Conservation (phyloP, 2,888 invertebrate species). For the Eulithis testata region DNA sequence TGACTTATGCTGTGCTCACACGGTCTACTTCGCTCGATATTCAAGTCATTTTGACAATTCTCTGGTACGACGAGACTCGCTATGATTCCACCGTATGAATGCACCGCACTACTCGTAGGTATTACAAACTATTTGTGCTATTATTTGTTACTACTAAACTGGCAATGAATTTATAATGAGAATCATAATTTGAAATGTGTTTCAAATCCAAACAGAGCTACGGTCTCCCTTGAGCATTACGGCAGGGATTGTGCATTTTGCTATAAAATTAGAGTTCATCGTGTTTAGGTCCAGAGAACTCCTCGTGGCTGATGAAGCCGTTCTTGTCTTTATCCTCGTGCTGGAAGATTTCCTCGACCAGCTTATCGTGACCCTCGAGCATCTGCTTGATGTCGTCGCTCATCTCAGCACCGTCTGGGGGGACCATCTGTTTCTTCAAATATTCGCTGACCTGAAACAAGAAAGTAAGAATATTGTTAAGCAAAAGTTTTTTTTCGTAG, state of each 20-base stretch:
- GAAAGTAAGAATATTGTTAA: slow-evolving; percentile 4
- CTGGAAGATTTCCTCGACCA: slow-evolving; percentile 98
- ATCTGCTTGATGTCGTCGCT: slow-evolving; percentile 92
- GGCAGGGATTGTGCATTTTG: slow-evolving; percentile 23
- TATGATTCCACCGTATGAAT: slow-evolving; percentile 4
- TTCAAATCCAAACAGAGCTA: slow-evolving; percentile 15
- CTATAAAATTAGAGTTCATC: slow-evolving; percentile 92
- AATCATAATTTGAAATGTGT: slow-evolving; percentile 18
- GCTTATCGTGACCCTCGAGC: slow-evolving; percentile 95
- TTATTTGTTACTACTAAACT: neutral
- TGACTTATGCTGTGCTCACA: slow-evolving; percentile 40
- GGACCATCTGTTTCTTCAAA: slow-evolving; percentile 95
- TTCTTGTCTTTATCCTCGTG: slow-evolving; percentile 99
- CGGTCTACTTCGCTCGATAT: neutral
- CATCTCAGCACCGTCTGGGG: slow-evolving; percentile 89
- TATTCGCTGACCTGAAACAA: slow-evolving; percentile 93
- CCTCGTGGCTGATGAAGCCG: slow-evolving; percentile 97
- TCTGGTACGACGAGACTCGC: neutral
- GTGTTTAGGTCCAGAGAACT: slow-evolving; percentile 98
- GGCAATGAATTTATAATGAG: slow-evolving; percentile 14
- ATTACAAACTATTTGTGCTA: slow-evolving; percentile 4
- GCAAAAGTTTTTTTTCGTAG: too few species aligned
- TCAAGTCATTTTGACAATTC: neutral
- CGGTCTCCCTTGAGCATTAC: neutral
- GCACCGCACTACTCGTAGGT: slow-evolving; percentile 37